These are phyloP conservation scores for Phacellophora camtschatica DNA, from an alignment of 30 jellyfish, hydroid and myxozoan genomes.

Conservation along the genomic window DNA sequence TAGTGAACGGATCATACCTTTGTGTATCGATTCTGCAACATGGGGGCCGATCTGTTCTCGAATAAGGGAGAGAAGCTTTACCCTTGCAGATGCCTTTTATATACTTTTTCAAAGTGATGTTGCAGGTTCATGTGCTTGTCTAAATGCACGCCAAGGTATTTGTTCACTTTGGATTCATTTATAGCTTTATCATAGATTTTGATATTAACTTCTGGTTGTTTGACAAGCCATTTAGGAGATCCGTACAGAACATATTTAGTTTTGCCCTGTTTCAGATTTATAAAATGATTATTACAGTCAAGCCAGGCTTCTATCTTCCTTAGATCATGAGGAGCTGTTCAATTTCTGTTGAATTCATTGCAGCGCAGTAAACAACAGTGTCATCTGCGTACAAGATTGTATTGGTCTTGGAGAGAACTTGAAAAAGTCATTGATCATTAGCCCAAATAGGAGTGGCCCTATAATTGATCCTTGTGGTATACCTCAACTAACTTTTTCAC, in stretches of 20 bases:
- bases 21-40: conserved; percentile 58
- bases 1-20: conserved; percentile 30
- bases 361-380: conserved; percentile 28
- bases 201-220: not conserved
- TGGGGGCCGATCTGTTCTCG: conserved; percentile 23
- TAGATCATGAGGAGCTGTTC: not conserved
- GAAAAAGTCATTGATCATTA: conserved; percentile 18
- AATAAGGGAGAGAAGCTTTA: conserved; percentile 47
- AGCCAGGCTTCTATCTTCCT: not conserved
- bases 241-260: not conserved
- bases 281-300: not conserved
- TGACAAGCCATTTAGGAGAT: not conserved
- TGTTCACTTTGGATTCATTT: not conserved
- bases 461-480: conserved; percentile 39
- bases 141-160: conserved; percentile 21
- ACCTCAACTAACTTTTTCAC: conserved; percentile 17
- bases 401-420: conserved; percentile 8
- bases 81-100: conserved; percentile 38
- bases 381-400: conserved; percentile 1
- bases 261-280: conserved; percentile 10
- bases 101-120: not conserved
- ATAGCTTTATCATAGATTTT: not conserved
- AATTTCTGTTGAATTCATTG: conserved; percentile 4
- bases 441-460: conserved; percentile 43
- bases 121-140: conserved; percentile 10